phyloP scores from a whole-genome alignment of 2,113 vertebrate genomes.

The Anoura caudifer region DNA sequence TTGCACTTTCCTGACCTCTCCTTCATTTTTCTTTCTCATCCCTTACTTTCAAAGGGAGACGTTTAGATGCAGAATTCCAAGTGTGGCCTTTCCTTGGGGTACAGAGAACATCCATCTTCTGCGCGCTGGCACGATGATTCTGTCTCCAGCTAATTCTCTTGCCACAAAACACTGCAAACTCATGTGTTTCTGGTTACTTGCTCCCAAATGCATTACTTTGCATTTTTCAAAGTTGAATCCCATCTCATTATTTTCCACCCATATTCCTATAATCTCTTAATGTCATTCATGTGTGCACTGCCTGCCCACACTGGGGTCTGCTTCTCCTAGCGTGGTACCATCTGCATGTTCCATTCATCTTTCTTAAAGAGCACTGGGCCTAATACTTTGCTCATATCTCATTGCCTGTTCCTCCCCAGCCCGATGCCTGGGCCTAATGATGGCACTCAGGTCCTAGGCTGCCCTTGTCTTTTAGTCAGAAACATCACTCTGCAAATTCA shows the following conservation, averaged over 20 bases:
- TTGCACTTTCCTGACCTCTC: neutral
- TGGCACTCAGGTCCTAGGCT: neutral
- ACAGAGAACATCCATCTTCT: neutral
- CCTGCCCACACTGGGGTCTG: conserved; percentile 38
- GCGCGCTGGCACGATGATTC: neutral
- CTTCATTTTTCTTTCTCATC: neutral
- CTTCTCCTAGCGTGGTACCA: conserved; percentile 27
- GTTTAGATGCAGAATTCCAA: conserved; percentile 47
- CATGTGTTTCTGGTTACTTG: conserved; percentile 65
- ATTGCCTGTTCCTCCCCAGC: neutral
- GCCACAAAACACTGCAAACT: conserved; percentile 13
- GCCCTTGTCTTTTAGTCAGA: neutral
- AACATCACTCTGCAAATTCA: neutral
- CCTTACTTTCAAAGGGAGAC: neutral
- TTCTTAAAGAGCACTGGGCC: neutral
- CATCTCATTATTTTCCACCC: conserved; percentile 43
- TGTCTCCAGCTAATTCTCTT: conserved; percentile 6
- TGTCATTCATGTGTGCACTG: conserved; percentile 58
- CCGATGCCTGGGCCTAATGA: neutral
- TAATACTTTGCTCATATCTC: neutral
- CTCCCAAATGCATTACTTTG: conserved; percentile 60
- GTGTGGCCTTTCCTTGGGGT: neutral
- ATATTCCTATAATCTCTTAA: conserved; percentile 64
- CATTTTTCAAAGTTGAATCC: conserved; percentile 62
- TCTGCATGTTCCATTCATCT: neutral